phyloP scores from a whole-genome alignment of 2,797 vertebrate genomes.

The Pantherophis vulpinus region DNA sequence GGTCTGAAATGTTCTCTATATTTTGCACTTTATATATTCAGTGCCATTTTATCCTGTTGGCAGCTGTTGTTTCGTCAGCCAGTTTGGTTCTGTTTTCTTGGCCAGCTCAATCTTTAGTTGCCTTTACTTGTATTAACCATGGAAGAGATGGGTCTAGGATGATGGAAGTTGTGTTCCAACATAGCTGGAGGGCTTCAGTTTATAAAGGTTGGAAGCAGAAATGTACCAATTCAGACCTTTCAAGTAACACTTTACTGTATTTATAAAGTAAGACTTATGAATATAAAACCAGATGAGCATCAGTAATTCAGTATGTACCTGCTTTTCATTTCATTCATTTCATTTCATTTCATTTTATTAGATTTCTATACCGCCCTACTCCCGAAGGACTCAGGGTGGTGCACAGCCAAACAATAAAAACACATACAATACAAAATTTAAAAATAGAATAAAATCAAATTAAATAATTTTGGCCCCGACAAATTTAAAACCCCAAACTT shows the following conservation, averaged over 20 bases:
- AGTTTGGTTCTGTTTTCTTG: not conserved
- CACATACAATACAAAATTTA: too few relatives aligned
- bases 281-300: not conserved
- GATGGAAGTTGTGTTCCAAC: not conserved
- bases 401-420: too few relatives aligned
- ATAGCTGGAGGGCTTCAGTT: not conserved
- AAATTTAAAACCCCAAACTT: too few relatives aligned
- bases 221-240: not conserved
- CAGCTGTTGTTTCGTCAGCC: not conserved
- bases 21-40: not conserved
- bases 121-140: not conserved
- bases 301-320: not conserved
- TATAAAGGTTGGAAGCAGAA: not conserved
- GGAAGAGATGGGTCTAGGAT: not conserved
- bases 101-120: not conserved
- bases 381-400: too few relatives aligned
- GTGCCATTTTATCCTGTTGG: not conserved
- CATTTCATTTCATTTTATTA: too few relatives aligned
- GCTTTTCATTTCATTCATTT: too few relatives aligned
- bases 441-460: too few relatives aligned
- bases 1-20: not conserved
- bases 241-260: not conserved
- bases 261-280: not conserved
- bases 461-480: too few relatives aligned
- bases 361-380: too few relatives aligned